Base-by-base conservation (phyloP, 2,797 vertebrate genomes). In the Rhynchotus rufescens region DNA sequence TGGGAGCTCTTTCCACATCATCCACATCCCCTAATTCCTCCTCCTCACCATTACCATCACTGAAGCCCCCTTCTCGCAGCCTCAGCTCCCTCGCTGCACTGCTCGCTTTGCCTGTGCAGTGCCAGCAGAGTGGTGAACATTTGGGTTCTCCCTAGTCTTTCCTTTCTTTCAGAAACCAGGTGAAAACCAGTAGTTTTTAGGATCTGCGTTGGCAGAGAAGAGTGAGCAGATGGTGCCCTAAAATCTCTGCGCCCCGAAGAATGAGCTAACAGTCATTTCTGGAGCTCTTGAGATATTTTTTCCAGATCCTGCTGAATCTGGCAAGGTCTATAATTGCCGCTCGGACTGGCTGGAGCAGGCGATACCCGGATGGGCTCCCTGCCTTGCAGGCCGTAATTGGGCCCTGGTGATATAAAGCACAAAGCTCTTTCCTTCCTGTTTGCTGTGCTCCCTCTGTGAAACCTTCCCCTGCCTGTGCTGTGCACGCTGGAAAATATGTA, bases 361-460 rank as follows among this genome's bases (percentile, higher is more conserved):
- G 86, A 92, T 92, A 90, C 88, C 79, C 77, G 77, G 60, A 89
- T 80, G 90, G 86, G 91, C 87, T 86, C 90, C 81, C 84, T 81
- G 87, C 80, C 80, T 90, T 88, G 72, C 80, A 89, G 78, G 54
- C 93, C 73, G 78, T 92, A 96, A 93, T 86, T 94, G 91, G 90
- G 90, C 82, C 80, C 91, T 57, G 84, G 88, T 15, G 57, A 74
- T 78, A 92, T 84, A 86, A 92, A 96, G 90, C 84, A 94, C 88
- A 84, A 94, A 92, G 92, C 92, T 81, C 79, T 80, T 86, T 83
- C 88, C 96, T 95, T 96, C 94, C 90, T 81, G 90, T 92, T 94
- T 89, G 90, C 86, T 16, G 52, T 22, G 34, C 80, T 96, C 90
- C 67, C 83, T 78, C 76, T 84, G 83, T 34, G 81, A 92, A 96